phyloP scores from a whole-genome alignment of 2,888 invertebrate species.

The Melipona beecheii region DNA sequence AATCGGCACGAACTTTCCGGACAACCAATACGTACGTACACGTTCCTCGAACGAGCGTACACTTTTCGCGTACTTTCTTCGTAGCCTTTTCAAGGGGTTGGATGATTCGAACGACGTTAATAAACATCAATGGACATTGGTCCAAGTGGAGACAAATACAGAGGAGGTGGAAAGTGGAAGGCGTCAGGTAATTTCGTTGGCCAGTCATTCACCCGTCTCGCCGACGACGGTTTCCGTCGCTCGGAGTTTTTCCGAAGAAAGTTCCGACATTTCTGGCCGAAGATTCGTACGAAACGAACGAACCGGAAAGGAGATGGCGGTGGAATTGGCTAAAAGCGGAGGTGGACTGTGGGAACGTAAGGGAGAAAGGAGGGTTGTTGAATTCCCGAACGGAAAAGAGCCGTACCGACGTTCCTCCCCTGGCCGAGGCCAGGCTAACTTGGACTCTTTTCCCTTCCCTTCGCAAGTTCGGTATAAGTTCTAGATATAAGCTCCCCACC shows the following conservation, averaged over 20 bases:
- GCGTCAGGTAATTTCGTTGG: slow-evolving; percentile 63
- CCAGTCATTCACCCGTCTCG: slow-evolving; percentile 62
- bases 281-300: slow-evolving; percentile 59
- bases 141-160: background rate
- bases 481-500: slow-evolving; percentile 73
- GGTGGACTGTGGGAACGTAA: slow-evolving; percentile 55
- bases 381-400: slow-evolving; percentile 72
- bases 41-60: too few relatives aligned
- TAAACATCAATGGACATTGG: slow-evolving; percentile 16
- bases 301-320: slow-evolving; percentile 63
- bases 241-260: slow-evolving; percentile 59
- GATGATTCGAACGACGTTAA: slow-evolving; percentile 26
- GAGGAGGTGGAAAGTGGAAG: background rate
- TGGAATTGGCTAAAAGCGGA: slow-evolving; percentile 60
- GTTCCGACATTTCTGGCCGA: slow-evolving; percentile 57
- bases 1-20: too few relatives aligned
- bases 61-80: too few relatives aligned
- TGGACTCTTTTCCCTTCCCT: slow-evolving; percentile 66
- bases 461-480: slow-evolving; percentile 77
- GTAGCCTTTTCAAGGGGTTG: too few relatives aligned
- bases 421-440: slow-evolving; percentile 58
- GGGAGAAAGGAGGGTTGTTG: slow-evolving; percentile 59
- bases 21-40: too few relatives aligned
- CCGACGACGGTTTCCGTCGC: slow-evolving; percentile 51
- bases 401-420: slow-evolving; percentile 68